A percentile compares a stretch with the other conserved stretches of the same genome.
Conservation (phyloP, 2,888 invertebrate genomes). For the Osedax frankpressi region DNA sequence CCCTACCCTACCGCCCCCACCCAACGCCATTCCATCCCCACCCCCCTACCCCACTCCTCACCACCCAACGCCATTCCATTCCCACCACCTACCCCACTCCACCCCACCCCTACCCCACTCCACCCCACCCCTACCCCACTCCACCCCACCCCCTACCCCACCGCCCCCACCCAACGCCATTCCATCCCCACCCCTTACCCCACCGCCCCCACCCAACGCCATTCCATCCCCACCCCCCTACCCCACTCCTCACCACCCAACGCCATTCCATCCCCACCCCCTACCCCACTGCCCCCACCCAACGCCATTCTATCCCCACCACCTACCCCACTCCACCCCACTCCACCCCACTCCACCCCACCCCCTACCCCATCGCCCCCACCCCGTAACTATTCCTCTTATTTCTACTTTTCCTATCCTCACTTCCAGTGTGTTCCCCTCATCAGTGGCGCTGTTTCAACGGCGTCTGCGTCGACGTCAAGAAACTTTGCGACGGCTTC, state of each 20-base stretch:
- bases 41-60: neutral
- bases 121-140: neutral
- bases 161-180: neutral
- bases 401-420: too few relatives aligned
- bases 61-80: neutral
- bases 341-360: neutral
- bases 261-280: neutral
- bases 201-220: neutral
- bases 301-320: too few relatives aligned
- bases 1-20: neutral
- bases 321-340: neutral
- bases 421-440: neutral
- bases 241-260: neutral
- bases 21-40: neutral
- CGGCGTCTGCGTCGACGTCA: neutral
- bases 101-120: neutral
- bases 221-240: neutral
- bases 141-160: neutral
- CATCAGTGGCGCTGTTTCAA: neutral
- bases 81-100: neutral
- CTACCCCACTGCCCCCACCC: neutral
- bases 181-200: neutral
- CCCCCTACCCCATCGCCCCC: neutral
- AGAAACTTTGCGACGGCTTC: neutral
- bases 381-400: too few relatives aligned